Evolutionary conservation across 1,140 invertebrate species (phyloP).

Genomic region (Eubasilissa regina): DNA sequence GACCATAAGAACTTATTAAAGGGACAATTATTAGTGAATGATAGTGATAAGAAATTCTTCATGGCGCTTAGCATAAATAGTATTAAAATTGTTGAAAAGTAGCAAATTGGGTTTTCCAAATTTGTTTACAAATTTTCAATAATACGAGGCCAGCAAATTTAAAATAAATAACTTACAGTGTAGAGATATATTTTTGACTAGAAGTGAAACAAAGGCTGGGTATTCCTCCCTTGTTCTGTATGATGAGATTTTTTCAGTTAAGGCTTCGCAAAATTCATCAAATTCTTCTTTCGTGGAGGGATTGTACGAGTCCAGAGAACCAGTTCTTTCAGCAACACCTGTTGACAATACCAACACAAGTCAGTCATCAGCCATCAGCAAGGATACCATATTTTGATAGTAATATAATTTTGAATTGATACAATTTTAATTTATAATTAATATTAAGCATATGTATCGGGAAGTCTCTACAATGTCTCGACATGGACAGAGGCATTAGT

Average conservation of each 20-base stretch:
- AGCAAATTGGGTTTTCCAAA: too few species aligned
- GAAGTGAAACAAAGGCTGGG: slow-evolving; percentile 83
- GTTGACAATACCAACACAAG: slow-evolving; percentile 60
- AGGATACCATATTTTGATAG: neutral
- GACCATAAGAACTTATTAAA: too few species aligned
- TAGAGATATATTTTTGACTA: slow-evolving; percentile 84
- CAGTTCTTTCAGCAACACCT: slow-evolving; percentile 72
- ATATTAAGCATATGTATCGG: too few species aligned
- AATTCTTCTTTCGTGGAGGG: slow-evolving; percentile 87
- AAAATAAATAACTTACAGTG: slow-evolving; percentile 78
- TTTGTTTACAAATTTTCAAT: too few species aligned
- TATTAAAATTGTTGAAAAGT: too few species aligned
- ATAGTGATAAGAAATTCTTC: too few species aligned
- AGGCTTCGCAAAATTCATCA: slow-evolving; percentile 81
- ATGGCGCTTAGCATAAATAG: slow-evolving; percentile 1
- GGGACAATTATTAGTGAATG: too few species aligned
- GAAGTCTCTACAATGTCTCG: too few species aligned
- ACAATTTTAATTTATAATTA: too few species aligned
- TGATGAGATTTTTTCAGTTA: slow-evolving; percentile 81
- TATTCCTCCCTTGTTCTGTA: slow-evolving; percentile 83
- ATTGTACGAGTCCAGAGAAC: slow-evolving; percentile 76
- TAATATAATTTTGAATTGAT: neutral
- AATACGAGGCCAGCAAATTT: neutral
- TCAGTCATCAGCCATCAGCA: too few species aligned
- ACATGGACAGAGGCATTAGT: too few species aligned